Percentiles rank a stretch among this genome's conserved stretches.
phyloP scores from a whole-genome alignment of 2,113 vertebrate genomes.

The Seriola rivoliana region DNA sequence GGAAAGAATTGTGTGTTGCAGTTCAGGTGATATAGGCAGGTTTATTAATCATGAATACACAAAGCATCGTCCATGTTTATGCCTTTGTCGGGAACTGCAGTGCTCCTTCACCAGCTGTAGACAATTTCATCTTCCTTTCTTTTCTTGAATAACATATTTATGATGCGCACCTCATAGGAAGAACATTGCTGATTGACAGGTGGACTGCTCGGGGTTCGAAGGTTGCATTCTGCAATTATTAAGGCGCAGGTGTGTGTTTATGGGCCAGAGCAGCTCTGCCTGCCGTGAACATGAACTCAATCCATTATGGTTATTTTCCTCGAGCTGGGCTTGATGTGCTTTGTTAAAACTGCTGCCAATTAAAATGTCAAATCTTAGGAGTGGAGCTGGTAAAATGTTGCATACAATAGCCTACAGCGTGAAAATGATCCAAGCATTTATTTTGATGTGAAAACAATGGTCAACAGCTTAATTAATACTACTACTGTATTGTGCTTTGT shows the following conservation, averaged over 20 bases:
- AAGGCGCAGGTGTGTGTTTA: conserved; percentile 13
- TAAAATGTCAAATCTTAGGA: neutral
- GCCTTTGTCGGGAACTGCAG: too few species aligned
- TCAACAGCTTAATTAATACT: too few species aligned
- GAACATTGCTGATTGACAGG: conserved; percentile 38
- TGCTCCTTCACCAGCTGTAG: neutral
- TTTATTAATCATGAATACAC: neutral
- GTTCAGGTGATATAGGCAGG: neutral
- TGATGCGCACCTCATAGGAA: neutral
- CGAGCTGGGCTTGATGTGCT: neutral
- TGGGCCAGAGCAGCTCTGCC: conserved; percentile 2
- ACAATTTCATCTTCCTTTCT: neutral
- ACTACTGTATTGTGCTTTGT: too few species aligned
- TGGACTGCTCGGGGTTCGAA: conserved; percentile 9
- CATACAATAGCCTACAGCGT: too few species aligned
- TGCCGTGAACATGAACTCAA: neutral
- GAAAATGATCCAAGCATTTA: too few species aligned
- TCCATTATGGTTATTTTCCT: neutral
- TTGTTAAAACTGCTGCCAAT: conserved; percentile 24
- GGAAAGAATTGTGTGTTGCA: too few species aligned
- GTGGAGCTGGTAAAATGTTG: neutral
- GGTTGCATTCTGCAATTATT: conserved; percentile 1
- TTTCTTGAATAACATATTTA: conserved; percentile 3
- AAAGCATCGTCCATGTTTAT: neutral
- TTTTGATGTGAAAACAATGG: too few species aligned